Evolutionary conservation across 2,113 vertebrate species (phyloP), one percentile per base, ranked within the genome.

Genomic region (Peromyscus maniculatus): DNA sequence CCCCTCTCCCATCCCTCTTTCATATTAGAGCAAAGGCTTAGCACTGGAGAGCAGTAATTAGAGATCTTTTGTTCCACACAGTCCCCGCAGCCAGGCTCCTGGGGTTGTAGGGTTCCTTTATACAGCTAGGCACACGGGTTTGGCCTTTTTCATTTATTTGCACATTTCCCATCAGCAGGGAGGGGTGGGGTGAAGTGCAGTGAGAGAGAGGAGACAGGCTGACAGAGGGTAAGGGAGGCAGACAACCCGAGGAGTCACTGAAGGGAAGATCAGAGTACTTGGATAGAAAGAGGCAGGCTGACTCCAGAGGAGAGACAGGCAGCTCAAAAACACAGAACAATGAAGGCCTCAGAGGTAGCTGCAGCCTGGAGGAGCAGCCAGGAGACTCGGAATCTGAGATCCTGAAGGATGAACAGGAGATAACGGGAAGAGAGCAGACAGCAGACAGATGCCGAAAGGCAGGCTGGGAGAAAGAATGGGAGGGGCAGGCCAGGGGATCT

Each of bases 141-240:
- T 91, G 82, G 39, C 8, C 91, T 97, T 98, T 97, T 93, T 83
- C 86, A 91, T 71, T 80, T 97, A 57, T 62, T 95, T 94, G 75
- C 97, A 97, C 24, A 33, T 95, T 91, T 97, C 72, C 39, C 77
- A 91, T 96, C 97, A 96, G 97, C 91, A 79, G 55, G 64, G 57
- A 78, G 91, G 83, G 5, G 64, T 1, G 62, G 26, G 52, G 21
- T 39, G 39, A 21, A 89, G 33, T 1, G 36, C 39, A 36, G 17
- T 0, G 17, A 1, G 43, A 13, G 3, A 11, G 1, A 36, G 89
- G 64, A 72, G 91, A 83, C 12, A 12, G 43, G 57, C 31, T 79
- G 62, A 82, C 12, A 52, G 59, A 87, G 72, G 49, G 66, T 67
- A 80, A 72, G 31, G 55, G 64, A 97, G 10, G 78, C 22, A 74